Evolutionary conservation across 2,797 vertebrate species (phyloP).

Genomic region (Gymnoscopelus microlampas): DNA sequence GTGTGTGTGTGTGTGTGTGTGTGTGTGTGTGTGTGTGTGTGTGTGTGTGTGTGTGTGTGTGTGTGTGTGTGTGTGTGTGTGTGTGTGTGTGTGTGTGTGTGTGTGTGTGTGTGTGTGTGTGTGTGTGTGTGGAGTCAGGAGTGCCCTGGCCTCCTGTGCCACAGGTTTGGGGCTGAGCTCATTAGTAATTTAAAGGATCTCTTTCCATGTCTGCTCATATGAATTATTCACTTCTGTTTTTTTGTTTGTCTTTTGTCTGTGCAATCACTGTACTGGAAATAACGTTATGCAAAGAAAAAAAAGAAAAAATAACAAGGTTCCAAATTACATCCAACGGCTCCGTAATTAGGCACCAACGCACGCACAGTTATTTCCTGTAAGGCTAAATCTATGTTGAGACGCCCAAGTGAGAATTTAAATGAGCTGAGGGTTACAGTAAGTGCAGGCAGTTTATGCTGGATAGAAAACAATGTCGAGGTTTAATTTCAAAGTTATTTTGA

Average conservation of each 20-base stretch:
- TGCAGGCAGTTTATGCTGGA: too few relatives aligned
- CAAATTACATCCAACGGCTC: not conserved
- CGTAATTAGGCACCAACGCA: conserved; percentile 3
- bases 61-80: not conserved
- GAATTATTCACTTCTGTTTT: conserved; percentile 69
- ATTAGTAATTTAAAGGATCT: conserved; percentile 77
- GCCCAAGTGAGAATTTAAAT: not conserved
- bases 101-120: conserved; percentile 17
- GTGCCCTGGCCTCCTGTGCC: conserved; percentile 49
- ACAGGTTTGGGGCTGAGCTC: conserved; percentile 67
- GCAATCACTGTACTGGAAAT: conserved; percentile 22
- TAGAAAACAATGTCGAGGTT: too few relatives aligned
- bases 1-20: conserved; percentile 1
- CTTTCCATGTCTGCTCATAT: conserved; percentile 65
- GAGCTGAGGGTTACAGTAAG: not conserved
- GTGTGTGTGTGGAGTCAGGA: conserved; percentile 35
- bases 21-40: not conserved
- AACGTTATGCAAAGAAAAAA: not conserved
- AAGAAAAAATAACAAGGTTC: conserved; percentile 26
- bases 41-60: not conserved
- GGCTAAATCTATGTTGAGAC: too few relatives aligned
- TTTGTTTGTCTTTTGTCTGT: conserved; percentile 45
- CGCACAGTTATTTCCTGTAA: not conserved
- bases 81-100: not conserved
- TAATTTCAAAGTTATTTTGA: conserved; percentile 5